These are phyloP conservation scores for Myotis pilosus DNA, from an alignment of 2,797 vertebrate species.

Conservation along the genomic window DNA sequence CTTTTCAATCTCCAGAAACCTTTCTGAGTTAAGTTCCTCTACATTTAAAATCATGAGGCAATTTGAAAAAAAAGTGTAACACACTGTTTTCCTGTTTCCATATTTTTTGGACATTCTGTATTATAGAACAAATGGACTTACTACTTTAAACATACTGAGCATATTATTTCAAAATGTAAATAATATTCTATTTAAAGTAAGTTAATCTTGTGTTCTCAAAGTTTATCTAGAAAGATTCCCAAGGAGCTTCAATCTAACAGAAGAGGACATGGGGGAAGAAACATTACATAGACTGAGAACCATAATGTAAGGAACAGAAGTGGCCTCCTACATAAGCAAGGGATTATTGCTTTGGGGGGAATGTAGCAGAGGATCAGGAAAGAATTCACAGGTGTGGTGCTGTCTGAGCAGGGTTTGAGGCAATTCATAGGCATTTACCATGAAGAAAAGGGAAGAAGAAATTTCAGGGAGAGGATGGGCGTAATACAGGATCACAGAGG, in stretches of 20 bases:
- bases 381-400: neutral
- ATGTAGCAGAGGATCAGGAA: neutral
- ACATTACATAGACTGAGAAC: neutral
- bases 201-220: neutral
- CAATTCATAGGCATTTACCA: neutral
- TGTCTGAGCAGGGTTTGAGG: neutral
- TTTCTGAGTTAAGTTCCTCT: neutral
- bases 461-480: neutral
- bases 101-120: neutral
- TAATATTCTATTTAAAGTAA: constrained; percentile 22
- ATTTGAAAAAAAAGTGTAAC: neutral
- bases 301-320: neutral
- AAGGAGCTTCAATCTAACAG: neutral
- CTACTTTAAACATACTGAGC: constrained; percentile 23
- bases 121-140: neutral
- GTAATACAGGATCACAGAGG: neutral
- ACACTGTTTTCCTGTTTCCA: neutral
- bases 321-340: neutral
- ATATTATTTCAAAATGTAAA: constrained; percentile 34
- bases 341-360: neutral
- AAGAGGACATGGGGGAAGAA: neutral
- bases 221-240: neutral
- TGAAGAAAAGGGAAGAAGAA: neutral
- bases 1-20: neutral
- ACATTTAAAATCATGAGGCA: constrained; percentile 18